phyloP scores from a whole-genome alignment of 2,888 invertebrate genomes.

The Cenopis cana region DNA sequence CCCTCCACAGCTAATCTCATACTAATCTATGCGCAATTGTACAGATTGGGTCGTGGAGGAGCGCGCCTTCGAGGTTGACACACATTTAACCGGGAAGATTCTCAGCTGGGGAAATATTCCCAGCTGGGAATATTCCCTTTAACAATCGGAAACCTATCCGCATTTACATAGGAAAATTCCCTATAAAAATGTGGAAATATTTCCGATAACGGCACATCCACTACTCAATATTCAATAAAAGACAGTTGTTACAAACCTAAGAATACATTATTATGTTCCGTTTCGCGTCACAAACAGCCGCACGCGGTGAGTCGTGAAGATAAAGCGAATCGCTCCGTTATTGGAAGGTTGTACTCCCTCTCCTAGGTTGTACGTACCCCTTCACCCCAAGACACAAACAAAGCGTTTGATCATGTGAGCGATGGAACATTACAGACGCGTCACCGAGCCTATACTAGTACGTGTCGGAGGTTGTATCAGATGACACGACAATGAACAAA shows the following conservation, averaged over 20 bases:
- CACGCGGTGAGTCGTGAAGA: slow-evolving; percentile 34
- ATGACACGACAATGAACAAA: slow-evolving; percentile 5
- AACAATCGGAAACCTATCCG: no score
- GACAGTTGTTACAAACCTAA: slow-evolving; percentile 7
- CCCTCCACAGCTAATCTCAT: no score
- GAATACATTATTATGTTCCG: background rate
- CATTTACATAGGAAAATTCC: no score
- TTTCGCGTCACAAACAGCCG: background rate
- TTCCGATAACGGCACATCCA: no score
- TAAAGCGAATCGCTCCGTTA: slow-evolving; percentile 36
- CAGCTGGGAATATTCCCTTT: no score
- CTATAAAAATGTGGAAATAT: no score
- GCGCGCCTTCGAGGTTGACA: no score
- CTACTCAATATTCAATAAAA: background rate
- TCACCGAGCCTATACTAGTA: background rate
- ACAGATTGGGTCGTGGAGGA: no score
- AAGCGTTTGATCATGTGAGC: slow-evolving; percentile 36
- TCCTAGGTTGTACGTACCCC: background rate
- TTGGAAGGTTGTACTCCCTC: slow-evolving; percentile 30
- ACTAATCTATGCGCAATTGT: no score
- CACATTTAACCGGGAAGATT: no score
- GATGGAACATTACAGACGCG: slow-evolving; percentile 20
- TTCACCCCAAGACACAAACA: slow-evolving; percentile 24
- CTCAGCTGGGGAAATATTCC: no score
- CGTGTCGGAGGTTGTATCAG: background rate